Base-by-base conservation (phyloP, 2,888 invertebrate species). In the Limenitis camilla region DNA sequence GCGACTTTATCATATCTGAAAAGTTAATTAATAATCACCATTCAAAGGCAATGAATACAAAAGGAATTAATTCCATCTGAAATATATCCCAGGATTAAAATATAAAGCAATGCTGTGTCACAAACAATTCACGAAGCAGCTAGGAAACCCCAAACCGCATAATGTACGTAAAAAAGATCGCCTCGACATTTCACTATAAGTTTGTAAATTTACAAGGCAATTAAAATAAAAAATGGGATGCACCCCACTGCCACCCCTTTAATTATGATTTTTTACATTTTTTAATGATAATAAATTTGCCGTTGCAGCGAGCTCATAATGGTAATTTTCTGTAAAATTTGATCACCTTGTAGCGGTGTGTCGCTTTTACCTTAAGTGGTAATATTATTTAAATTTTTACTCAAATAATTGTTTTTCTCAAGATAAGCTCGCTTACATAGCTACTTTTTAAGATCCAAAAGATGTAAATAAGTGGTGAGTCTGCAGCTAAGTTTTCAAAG, bases 161-260 rank as follows among this genome's bases (percentile, higher is more conserved):
- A 70, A 74, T 68, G 68, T 67, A 60, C 65, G 43, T 53, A 55
- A 53, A 61, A 59, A 74, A 73, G 72, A 74, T 70, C 60, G 66
- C 67, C 68, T 64, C 72, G 68, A 68, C 72, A 69, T 75, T 73
- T 74, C 74, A 78, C 80, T 81, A 81, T 77, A 85, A 81, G 78
- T 85, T 82, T 78, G 72, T 76, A 78, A 82, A 85, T 85, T 83
- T 82, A 85, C 84, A 83, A 79, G 82, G 78, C 84, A 83, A 85
- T 84, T 85, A 83, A 82, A 81, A 78, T 85, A 82, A 84, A 85
- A 83, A 84, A 84, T 82, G 82, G 76, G 77, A 75, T 74, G 75
- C 81, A 76, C 74, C 79, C 69, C 76, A 58, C 68, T 67, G 61
- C 77, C 82, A 76, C 82, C 85, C 81, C 78, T 81, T 84, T 84